Base-by-base conservation (phyloP, 1,140 invertebrate species). In the Rhynchophorus ferrugineus region DNA sequence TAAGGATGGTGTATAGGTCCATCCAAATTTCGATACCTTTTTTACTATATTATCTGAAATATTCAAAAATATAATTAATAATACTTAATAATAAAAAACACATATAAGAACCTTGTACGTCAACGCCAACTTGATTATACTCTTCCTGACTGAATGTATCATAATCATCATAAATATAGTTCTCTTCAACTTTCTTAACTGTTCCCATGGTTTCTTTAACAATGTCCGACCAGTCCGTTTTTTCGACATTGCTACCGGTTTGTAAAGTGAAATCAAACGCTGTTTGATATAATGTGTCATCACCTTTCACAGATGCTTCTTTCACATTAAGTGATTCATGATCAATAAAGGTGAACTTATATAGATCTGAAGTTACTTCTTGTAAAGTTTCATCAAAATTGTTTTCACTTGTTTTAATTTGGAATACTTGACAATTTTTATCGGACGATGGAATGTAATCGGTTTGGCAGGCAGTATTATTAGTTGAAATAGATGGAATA, bases 121-220 rank as follows among this genome's bases (percentile, higher is more conserved):
- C n/a, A n/a, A n/a, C 17, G 8, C 16, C 44, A 19, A 58, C 43
- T 49, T 58, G 57, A 44, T 58, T 58, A 41, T 44, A 58, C 3
- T 54, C 48, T 33, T 58, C 57, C 24, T 49, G 35, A 18, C 29
- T 52, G 34, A 58, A 58, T 6, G 52, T 58, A 3, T 58, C 57
- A 37, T 58, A 58, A 46, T 58, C 57, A 48, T 58, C 57, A 48
- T 58, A 58, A 36, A 58, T 58, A 37, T 58, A 58, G 1, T 35
- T 17, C 9, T 48, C 57, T n/a, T 58, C 57, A 37, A 55, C 22
- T 51, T 55, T 54, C 34, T 48, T 44, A 3, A 55, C 44, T 18
- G 48, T 51, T 14, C 36, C 14, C 2, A 36, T n/a, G 7, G 57
- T 58, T 35, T 51, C 52, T 29, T 47, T 16, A 19, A 52, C n/a